Base-by-base conservation (phyloP, 1,140 invertebrate species). In the Zaprionus inermis region DNA sequence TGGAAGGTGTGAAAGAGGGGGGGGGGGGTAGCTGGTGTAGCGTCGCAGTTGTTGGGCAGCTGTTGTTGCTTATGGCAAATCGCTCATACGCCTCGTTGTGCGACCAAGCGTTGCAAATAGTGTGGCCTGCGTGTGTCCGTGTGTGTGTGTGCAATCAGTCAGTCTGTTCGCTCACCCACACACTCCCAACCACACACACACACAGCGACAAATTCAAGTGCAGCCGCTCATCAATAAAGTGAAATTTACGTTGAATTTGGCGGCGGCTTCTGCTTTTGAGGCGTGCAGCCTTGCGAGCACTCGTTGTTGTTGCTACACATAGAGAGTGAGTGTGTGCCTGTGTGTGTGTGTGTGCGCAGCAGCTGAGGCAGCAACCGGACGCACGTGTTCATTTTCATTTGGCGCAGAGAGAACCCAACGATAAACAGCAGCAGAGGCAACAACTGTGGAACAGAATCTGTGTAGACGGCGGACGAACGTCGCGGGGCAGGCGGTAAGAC, bases 321-420 rank as follows among this genome's bases (percentile, higher is more conserved):
- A 58, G 28, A 49, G 28, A 49, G 44, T 4, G 28, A 22, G 49
- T 9, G 41, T 34, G n/a, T 49, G 36, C n/a, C 20, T 12, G 16
- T 11, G 10, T 49, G 11, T 63, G 28, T 58, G 22, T 36, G 51
- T 22, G 22, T 55, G 44, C 58, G 61, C 52, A 74, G 72, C 70
- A 76, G 78, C 83, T 74, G 82, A 78, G 78, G 78, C 74, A 86
- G 73, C 83, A 89, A 88, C 83, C 83, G 83, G 83, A 88, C 83
- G 83, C 83, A 88, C 83, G 83, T 88, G 83, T 88, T 88, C 83
- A 89, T 88, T 88, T 88, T 88, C 83, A 89, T 86, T 86, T 86
- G 82, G 82, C 83, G 83, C 82, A 83, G 63, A 70, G 83, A 79
- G 51, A 88, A 78, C 72, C 61, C 76, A 86, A 82, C 83, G 82